phyloP scores from a whole-genome alignment of 2,113 vertebrate species.

The Spea bombifrons region DNA sequence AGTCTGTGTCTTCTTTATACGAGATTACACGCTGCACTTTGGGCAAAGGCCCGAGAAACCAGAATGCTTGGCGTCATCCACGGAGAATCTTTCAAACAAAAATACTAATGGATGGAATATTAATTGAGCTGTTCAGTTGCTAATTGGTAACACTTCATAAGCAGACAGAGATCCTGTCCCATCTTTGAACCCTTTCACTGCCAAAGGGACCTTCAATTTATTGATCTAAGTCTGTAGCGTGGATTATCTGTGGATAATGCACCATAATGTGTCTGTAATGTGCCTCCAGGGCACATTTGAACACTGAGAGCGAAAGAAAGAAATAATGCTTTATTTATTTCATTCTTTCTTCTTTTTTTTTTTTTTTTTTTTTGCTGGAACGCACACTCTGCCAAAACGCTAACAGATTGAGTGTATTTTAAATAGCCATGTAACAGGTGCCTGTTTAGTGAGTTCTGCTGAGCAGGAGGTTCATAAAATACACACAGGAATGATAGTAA shows the following conservation, averaged over 20 bases:
- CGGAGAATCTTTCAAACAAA: slow-evolving; percentile 35
- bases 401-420: slow-evolving; percentile 46
- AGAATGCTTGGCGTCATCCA: slow-evolving; percentile 28
- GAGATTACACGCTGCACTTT: not conserved
- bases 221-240: slow-evolving; percentile 30
- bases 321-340: slow-evolving; percentile 46
- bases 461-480: slow-evolving; percentile 44
- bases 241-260: slow-evolving; percentile 42
- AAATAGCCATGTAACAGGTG: slow-evolving; percentile 42
- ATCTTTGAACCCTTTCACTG: slow-evolving; percentile 21
- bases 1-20: not conserved
- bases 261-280: slow-evolving; percentile 48
- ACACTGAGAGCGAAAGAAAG: slow-evolving; percentile 32
- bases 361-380: slow-evolving; percentile 22
- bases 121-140: slow-evolving; percentile 38
- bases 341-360: slow-evolving; percentile 26
- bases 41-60: slow-evolving; percentile 16
- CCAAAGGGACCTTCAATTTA: slow-evolving; percentile 33
- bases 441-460: slow-evolving; percentile 38
- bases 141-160: slow-evolving; percentile 37
- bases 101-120: slow-evolving; percentile 35
- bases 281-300: slow-evolving; percentile 42
- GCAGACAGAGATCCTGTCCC: slow-evolving; percentile 7
- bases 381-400: slow-evolving; percentile 29
- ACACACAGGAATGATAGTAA: slow-evolving; percentile 8